A percentile compares a stretch with the other conserved stretches of the same genome.
These are phyloP conservation scores for Drosophila tripunctata DNA, from an alignment of 2,888 invertebrate species.

Conservation along the genomic window DNA sequence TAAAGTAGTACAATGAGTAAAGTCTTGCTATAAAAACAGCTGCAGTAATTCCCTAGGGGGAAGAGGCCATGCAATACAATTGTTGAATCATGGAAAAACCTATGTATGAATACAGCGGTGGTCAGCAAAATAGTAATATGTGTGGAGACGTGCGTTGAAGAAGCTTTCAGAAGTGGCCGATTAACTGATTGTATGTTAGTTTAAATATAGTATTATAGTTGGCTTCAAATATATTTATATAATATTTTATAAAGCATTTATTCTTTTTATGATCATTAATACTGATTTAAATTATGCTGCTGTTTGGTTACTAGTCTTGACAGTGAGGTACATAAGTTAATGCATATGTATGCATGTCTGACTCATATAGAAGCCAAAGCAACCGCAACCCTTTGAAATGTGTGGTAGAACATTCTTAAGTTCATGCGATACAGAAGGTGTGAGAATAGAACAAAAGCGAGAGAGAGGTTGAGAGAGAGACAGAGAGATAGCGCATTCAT, in stretches of 20 bases:
- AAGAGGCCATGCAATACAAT: not conserved
- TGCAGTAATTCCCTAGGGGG: slow-evolving; percentile 38
- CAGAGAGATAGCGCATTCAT: slow-evolving; percentile 24
- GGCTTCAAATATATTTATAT: too few species aligned
- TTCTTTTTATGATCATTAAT: not conserved
- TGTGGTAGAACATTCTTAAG: slow-evolving; percentile 3
- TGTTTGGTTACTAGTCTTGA: too few species aligned
- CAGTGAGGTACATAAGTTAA: too few species aligned
- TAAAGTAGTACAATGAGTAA: slow-evolving; percentile 8
- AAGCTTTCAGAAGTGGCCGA: too few species aligned
- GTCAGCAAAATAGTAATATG: too few species aligned
- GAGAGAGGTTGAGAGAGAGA: not conserved
- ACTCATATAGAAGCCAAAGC: slow-evolving; percentile 19
- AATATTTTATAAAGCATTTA: too few species aligned
- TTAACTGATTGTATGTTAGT: too few species aligned
- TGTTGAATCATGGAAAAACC: not conserved
- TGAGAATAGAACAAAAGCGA: slow-evolving; percentile 15
- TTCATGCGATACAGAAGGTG: not conserved
- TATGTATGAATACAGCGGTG: too few species aligned
- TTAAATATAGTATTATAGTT: too few species aligned
- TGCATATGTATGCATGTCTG: slow-evolving; percentile 17
- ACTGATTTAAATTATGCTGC: too few species aligned
- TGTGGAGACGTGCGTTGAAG: too few species aligned
- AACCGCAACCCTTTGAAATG: slow-evolving; percentile 3
- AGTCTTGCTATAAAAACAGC: slow-evolving; percentile 41